Conservation (phyloP, 2,888 invertebrate genomes). For the Caenorhabditis japonica region DNA sequence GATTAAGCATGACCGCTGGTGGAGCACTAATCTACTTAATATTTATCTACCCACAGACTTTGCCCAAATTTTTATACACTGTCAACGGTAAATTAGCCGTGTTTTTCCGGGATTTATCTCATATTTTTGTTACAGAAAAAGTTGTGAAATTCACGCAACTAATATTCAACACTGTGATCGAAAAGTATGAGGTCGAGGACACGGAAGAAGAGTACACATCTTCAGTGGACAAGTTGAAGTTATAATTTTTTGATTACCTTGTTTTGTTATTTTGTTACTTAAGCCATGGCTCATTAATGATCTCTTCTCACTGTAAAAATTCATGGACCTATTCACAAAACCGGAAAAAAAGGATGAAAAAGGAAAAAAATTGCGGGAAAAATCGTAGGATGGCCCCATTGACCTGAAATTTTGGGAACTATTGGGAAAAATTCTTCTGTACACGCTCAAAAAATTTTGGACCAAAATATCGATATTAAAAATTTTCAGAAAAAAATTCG, state of each 20-base stretch:
- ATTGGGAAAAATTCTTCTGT: too few species aligned
- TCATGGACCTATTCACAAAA: too few species aligned
- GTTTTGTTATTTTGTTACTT: neutral
- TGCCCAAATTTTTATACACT: slow-evolving; percentile 53
- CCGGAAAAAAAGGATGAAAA: too few species aligned
- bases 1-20: slow-evolving; percentile 56
- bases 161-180: slow-evolving; percentile 49
- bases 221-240: slow-evolving; percentile 20
- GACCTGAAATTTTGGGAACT: too few species aligned
- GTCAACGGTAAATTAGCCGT: slow-evolving; percentile 65
- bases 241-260: slow-evolving; percentile 4
- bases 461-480: too few species aligned
- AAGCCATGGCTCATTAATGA: too few species aligned
- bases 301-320: too few species aligned
- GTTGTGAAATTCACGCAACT: slow-evolving; percentile 50
- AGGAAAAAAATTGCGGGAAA: too few species aligned
- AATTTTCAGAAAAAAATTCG: too few species aligned
- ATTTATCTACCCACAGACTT: slow-evolving; percentile 64
- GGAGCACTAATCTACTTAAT: slow-evolving; percentile 67
- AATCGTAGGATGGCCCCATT: too few species aligned
- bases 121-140: slow-evolving; percentile 32
- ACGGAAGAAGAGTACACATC: slow-evolving; percentile 12
- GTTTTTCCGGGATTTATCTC: too few species aligned
- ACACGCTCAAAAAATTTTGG: too few species aligned
- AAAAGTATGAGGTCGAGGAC: slow-evolving; percentile 12